Percentiles rank a stretch among this genome's conserved stretches.
Evolutionary conservation across 2,888 invertebrate species (phyloP).

Genomic region (Mycalesis mineus): DNA sequence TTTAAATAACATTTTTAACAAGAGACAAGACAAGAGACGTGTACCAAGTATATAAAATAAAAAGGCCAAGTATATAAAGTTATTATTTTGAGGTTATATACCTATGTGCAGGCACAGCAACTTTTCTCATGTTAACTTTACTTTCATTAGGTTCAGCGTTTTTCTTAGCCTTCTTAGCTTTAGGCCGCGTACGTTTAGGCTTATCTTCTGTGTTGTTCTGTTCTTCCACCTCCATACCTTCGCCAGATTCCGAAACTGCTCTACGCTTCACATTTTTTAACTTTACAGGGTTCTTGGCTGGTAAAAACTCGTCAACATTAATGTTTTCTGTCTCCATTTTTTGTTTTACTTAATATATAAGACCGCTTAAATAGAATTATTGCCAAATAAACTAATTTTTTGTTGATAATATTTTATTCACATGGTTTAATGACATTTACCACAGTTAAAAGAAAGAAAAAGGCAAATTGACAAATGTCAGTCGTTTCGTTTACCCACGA

Average conservation of each 20-base stretch:
- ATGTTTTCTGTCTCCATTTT: slow-evolving; percentile 72
- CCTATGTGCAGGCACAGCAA: slow-evolving; percentile 94
- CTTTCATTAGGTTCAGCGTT: slow-evolving; percentile 70
- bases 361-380: neutral
- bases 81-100: slow-evolving; percentile 46
- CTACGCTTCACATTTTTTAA: slow-evolving; percentile 74
- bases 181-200: slow-evolving; percentile 56
- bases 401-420: slow-evolving; percentile 37
- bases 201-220: slow-evolving; percentile 79
- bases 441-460: slow-evolving; percentile 36
- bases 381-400: slow-evolving; percentile 16
- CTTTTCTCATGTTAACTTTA: slow-evolving; percentile 81
- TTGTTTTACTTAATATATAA: neutral
- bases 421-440: slow-evolving; percentile 38
- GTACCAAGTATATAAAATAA: no score
- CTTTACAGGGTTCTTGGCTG: slow-evolving; percentile 68
- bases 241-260: slow-evolving; percentile 68
- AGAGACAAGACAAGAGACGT: no score
- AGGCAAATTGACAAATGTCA: no score
- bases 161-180: slow-evolving; percentile 64
- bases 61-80: no score
- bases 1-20: no score
- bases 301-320: slow-evolving; percentile 71
- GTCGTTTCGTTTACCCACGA: no score
- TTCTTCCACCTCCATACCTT: slow-evolving; percentile 82